Evolutionary conservation across 2,797 vertebrate species (phyloP), one percentile per base, ranked within the genome.

Genomic region (Triplophysa bombifrons): DNA sequence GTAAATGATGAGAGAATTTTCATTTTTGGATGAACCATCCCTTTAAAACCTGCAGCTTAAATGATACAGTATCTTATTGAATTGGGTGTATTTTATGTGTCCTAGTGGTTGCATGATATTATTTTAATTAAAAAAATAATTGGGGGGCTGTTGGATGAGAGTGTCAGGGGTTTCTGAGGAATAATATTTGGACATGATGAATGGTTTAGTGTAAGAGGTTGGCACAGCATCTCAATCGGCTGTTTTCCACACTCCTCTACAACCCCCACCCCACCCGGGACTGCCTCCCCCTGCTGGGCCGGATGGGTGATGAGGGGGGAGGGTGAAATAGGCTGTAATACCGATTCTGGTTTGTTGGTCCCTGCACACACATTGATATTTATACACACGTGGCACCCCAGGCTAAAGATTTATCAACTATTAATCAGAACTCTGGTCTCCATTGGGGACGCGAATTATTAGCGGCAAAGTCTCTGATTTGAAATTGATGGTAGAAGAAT

Each of bases 371-470:
- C 83, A 80, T 64, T 17, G 20, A 65, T 66, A 79, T 78, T 79
- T 60, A 73, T 55, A 48, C 30, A 72, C 20, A 46, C 76, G 74
- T 16, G 55, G 77, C 38, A 74, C 86, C 70, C n/a, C 3, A 72
- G 88, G 88, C 87, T 79, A 82, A 87, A 86, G 87, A 84, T 92
- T 89, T 88, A 92, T 91, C 88, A 91, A 89, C 90, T 89, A 90
- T 88, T 92, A 91, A 91, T 91, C 90, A 90, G 87, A 81, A 46
- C 70, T 64, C 9, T 48, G 78, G 76, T 82, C 72, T 83, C 69
- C 69, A 72, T 67, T 61, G 50, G 51, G 56, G 51, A 51, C 53
- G 61, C 64, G 61, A 76, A 76, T 77, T 82, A 84, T 82, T 82
- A 66, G 61, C 67, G 71, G 53, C 64, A 80, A 76, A 60, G 64